These are phyloP conservation scores for Forbesichthys agassizii DNA, from an alignment of 2,113 vertebrate species.

Conservation along the genomic window DNA sequence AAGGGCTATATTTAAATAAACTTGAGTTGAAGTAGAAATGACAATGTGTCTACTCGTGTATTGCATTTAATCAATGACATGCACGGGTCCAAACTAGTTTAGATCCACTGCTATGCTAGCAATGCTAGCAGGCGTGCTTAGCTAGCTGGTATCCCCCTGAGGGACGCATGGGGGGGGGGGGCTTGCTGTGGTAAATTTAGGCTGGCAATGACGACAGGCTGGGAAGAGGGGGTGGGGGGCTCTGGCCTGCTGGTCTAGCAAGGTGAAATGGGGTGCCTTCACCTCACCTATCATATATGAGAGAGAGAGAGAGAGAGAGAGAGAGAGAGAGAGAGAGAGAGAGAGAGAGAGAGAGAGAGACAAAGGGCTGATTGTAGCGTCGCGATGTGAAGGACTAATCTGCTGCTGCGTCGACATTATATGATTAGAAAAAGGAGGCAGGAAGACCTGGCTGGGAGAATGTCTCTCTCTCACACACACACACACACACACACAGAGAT, in stretches of 20 bases:
- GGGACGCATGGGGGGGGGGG: no score
- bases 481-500: conserved; percentile 51
- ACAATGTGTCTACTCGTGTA: no score
- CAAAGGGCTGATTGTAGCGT: conserved; percentile 72
- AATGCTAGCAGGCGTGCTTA: no score
- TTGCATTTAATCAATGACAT: no score
- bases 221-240: conserved; percentile 4
- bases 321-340: conserved; percentile 49
- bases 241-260: conserved; percentile 42
- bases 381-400: conserved; percentile 73
- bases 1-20: no score
- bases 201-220: conserved; percentile 45
- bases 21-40: no score
- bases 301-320: conserved; percentile 47
- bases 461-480: conserved; percentile 33
- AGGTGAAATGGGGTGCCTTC: conserved; percentile 45
- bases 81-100: no score
- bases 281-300: conserved; percentile 44
- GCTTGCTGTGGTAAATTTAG: conserved; percentile 26
- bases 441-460: conserved; percentile 65
- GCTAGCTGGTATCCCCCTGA: no score
- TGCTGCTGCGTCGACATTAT: conserved; percentile 71
- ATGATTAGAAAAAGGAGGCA: conserved; percentile 73
- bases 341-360: conserved; percentile 54
- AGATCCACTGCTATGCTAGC: no score